Evolutionary conservation across 2,888 invertebrate species (phyloP).

Genomic region (Cataglyphis altisquamis): DNA sequence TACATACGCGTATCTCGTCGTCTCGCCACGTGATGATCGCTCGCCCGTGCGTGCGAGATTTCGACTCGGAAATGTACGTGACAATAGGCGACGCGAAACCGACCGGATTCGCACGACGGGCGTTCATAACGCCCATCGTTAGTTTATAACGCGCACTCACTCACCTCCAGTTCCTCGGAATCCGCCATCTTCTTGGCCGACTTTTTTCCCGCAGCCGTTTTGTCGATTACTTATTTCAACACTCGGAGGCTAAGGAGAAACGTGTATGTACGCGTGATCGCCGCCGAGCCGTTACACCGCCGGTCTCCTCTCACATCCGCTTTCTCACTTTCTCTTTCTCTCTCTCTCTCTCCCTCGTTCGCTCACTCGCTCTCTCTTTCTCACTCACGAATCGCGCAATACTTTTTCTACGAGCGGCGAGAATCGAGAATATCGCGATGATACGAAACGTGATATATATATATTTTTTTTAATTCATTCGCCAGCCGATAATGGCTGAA

Average conservation of each 20-base stretch:
- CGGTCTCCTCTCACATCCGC: conserved; percentile 1
- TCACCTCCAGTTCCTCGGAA: conserved; percentile 84
- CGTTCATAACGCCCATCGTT: background rate
- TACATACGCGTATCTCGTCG: too few species aligned
- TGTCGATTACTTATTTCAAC: conserved; percentile 70
- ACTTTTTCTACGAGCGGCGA: background rate
- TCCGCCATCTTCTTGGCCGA: conserved; percentile 85
- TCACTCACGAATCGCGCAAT: background rate
- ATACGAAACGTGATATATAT: background rate
- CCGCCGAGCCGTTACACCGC: conserved; percentile 6
- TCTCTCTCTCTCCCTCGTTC: background rate
- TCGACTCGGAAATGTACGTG: background rate
- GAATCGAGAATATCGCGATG: conserved; percentile 1
- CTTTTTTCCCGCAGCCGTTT: conserved; percentile 83
- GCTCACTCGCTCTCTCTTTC: background rate
- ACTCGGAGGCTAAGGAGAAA: conserved; percentile 20
- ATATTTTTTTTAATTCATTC: background rate
- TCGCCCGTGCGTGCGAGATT: background rate
- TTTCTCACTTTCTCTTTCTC: background rate
- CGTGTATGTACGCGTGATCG: background rate
- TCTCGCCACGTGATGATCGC: background rate
- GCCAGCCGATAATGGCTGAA: background rate
- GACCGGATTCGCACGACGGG: background rate
- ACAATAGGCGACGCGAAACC: background rate
- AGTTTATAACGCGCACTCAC: conserved; percentile 67